Base-by-base conservation (phyloP, 2,888 invertebrate species). In the Drosophila neonasuta region DNA sequence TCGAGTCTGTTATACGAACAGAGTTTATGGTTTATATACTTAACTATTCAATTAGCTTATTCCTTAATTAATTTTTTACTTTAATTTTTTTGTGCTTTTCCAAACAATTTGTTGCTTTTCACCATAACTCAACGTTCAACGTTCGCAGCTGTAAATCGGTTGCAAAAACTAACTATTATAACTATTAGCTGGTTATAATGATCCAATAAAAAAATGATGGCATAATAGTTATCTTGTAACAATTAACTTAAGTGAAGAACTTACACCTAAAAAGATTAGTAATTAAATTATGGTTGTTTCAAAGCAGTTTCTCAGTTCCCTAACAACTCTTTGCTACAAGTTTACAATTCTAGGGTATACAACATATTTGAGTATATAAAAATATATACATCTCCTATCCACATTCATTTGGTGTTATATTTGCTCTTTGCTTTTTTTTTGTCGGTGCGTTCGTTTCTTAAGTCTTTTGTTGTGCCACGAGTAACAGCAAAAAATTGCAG, bases 391-490 rank as follows among this genome's bases (percentile, higher is more conserved):
- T 29, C 59, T 42, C 13, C 54, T 39, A 39, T 39, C 5, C n/a
- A 39, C 36, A 13, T 41, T 50, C 52, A 63, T 62, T 67, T 68
- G 13, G 54, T 56, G 50, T 20, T 54, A 13, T 59, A 36, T 67
- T 65, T 34, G 62, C 59, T 66, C 49, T 72, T 45, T 48, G 39
- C 34, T 67, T 50, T 36, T 32, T 66, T 66, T 54, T 68, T 54
- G 39, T 54, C 56, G 51, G 44, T 60, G 44, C 67, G 84, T 82
- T 87, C 51, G 81, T 80, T 80, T 41, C 81, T 70, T 74, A 70
- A 84, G 86, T 87, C 88, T 84, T 86, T 87, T 86, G 86, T 82
- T 74, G 68, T 68, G 64, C 58, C 68, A 76, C 34, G 24, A 24
- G 0, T 6, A 24, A 24, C 24, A 58, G 52, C 45, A 24, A 49